Evolutionary conservation across 2,113 vertebrate species (phyloP), one percentile per base, ranked within the genome.

Genomic region (Cyanoramphus novaezelandiae): DNA sequence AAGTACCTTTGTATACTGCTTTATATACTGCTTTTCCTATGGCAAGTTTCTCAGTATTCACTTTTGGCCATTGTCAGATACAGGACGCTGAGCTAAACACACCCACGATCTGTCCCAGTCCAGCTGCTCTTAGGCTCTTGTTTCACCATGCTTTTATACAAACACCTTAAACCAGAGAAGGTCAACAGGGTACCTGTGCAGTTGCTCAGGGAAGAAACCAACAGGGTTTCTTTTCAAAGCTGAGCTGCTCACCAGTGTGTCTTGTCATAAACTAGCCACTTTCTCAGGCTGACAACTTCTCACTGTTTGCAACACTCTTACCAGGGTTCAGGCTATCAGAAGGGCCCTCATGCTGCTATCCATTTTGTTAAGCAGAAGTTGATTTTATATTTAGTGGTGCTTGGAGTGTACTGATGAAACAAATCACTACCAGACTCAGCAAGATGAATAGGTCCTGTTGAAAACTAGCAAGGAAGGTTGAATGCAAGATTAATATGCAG

Each of bases 401-500:
- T 85, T 94, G 87, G 96, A 95, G 95, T 44, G 88, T 92, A 83
- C 80, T 93, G 96, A 97, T 87, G 97, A 97, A 98, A 97, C 83
- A 98, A 98, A 97, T 98, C 92, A 92, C 83, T 97, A 76, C 93
- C 92, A 96, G 95, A 95, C 87, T 92, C 95, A 87, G 76, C 74
- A 97, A 98, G 97, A 98, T 97, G 94, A 97, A 98, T 97, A 95
- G 97, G 69, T 93, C 85, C 95, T 97, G 95, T 77, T 97, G 96
- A 92, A 95, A 98, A 82, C 93, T 79, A 93, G 86, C 94, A 96
- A 97, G 88, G 90, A 85, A 97, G 46, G 80, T 96, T 96, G 90
- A 96, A 92, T 95, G 83, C 55, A 97, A 98, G 97, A 98, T 98
- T 98, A 98, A 98, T 98, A 98, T 98, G 97, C 96, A 97, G 96